phyloP scores from a whole-genome alignment of 2,113 vertebrate genomes.

The Apistogramma diplotaenia region DNA sequence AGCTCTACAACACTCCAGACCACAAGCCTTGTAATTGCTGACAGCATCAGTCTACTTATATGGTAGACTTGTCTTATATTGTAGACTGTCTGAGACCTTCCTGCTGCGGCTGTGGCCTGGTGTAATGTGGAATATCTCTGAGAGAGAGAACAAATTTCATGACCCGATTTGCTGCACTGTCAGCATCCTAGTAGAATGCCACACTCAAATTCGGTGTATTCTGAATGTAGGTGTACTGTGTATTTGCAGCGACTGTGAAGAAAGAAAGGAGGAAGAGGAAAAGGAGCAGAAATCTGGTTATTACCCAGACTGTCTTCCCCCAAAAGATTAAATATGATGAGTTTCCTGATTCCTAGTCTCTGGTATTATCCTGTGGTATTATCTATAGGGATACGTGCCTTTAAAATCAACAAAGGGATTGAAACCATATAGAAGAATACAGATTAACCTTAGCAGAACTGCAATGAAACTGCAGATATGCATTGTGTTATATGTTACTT shows the following conservation, averaged over 20 bases:
- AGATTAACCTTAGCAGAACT: not conserved
- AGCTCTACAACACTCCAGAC: not conserved
- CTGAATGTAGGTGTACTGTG: too few species aligned
- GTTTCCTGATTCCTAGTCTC: conserved; percentile 20
- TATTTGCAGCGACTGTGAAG: too few species aligned
- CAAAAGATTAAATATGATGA: conserved; percentile 33
- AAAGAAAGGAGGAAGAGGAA: not conserved
- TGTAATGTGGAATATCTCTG: too few species aligned
- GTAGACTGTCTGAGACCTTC: not conserved
- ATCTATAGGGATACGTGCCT: conserved; percentile 17
- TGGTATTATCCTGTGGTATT: conserved; percentile 35
- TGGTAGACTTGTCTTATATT: too few species aligned
- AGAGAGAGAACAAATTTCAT: too few species aligned
- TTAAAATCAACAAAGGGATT: not conserved
- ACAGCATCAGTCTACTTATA: not conserved
- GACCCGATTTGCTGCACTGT: too few species aligned
- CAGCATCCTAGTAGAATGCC: too few species aligned
- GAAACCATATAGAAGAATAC: not conserved
- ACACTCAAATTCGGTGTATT: too few species aligned
- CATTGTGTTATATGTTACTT: not conserved
- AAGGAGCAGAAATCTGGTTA: not conserved
- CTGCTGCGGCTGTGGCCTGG: not conserved
- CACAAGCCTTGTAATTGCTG: not conserved
- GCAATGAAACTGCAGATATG: not conserved
- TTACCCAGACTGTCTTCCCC: not conserved